Evolutionary conservation across 1,140 invertebrate species (phyloP).

Genomic region (Fopius arisanus): DNA sequence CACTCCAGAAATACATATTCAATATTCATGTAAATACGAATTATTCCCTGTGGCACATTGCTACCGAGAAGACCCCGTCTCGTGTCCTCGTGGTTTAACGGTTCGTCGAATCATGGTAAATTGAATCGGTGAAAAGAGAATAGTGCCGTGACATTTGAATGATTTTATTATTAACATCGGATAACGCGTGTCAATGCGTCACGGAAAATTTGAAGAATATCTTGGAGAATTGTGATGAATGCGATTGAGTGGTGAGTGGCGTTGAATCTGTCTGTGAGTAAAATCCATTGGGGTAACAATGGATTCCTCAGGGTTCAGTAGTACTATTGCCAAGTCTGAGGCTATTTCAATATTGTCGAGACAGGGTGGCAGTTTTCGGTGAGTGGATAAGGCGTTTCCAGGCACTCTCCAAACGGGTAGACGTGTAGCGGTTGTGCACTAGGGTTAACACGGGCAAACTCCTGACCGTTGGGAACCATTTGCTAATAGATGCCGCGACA

Average conservation of each 20-base stretch:
- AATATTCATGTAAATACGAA: slow-evolving; percentile 57
- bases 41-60: slow-evolving; percentile 43
- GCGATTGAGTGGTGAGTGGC: not conserved
- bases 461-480: slow-evolving; percentile 55
- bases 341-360: not conserved
- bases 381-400: slow-evolving; percentile 5
- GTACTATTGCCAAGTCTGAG: not conserved
- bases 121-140: not conserved
- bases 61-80: not conserved
- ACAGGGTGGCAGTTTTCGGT: slow-evolving; percentile 2
- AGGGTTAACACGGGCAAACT: slow-evolving; percentile 47
- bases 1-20: slow-evolving; percentile 28
- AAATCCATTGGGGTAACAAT: not conserved
- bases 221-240: not conserved
- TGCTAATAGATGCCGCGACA: slow-evolving; percentile 57
- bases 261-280: not conserved
- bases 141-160: not conserved
- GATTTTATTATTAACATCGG: not conserved
- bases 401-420: not conserved
- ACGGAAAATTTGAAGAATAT: not conserved
- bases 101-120: slow-evolving; percentile 1
- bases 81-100: not conserved
- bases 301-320: not conserved
- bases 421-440: slow-evolving; percentile 28
- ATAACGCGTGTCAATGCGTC: not conserved